Evolutionary conservation across 1,140 invertebrate species (phyloP).

Genomic region (Drosophila prosaltans): DNA sequence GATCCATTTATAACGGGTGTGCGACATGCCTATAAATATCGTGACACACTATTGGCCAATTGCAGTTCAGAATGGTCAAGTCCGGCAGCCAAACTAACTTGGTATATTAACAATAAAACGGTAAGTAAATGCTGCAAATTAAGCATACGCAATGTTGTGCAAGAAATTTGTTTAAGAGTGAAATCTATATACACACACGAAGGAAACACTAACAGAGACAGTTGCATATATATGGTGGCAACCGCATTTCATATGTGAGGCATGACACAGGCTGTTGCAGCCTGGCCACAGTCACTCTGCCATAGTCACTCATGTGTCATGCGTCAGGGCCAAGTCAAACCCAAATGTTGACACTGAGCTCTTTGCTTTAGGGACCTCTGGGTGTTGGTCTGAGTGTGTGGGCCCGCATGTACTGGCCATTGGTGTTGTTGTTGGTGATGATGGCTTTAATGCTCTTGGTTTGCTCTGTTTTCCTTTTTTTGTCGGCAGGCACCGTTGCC

Average conservation of each 20-base stretch:
- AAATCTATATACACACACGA: not conserved
- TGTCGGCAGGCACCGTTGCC: constrained; percentile 57
- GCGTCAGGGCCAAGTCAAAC: constrained; percentile 16
- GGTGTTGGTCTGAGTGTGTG: not conserved
- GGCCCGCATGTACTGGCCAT: constrained; percentile 26
- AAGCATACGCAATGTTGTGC: constrained; percentile 34
- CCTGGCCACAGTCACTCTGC: not conserved
- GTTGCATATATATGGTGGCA: not conserved
- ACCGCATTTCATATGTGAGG: constrained; percentile 11
- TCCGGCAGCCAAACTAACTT: constrained; percentile 84
- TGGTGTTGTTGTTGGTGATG: not conserved
- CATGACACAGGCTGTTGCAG: constrained; percentile 13
- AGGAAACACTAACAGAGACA: too few relatives aligned
- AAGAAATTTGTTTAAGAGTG: not conserved
- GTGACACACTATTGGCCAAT: constrained; percentile 83
- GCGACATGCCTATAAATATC: constrained; percentile 80
- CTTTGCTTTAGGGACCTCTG: constrained; percentile 5
- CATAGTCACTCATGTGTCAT: constrained; percentile 7
- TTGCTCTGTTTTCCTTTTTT: constrained; percentile 18
- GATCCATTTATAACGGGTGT: constrained; percentile 83
- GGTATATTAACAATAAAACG: constrained; percentile 84
- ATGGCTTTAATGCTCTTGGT: constrained; percentile 8
- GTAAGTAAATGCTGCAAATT: constrained; percentile 55
- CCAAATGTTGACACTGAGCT: constrained; percentile 28
- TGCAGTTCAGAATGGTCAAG: constrained; percentile 83